These are phyloP conservation scores for Sinotaia quadrata DNA, from an alignment of 2,888 invertebrate genomes.

Conservation along the genomic window DNA sequence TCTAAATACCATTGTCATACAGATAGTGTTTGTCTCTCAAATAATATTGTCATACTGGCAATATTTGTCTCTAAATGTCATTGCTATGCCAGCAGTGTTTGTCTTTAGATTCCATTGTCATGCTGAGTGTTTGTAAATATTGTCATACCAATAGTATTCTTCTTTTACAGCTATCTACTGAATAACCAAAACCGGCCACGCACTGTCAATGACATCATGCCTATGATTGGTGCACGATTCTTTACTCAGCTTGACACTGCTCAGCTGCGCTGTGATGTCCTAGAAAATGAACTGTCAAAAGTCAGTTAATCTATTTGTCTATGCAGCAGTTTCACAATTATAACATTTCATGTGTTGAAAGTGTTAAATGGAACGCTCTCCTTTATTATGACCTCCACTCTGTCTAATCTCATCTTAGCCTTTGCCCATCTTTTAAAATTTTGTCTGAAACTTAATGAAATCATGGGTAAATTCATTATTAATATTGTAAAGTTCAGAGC, in stretches of 20 bases:
- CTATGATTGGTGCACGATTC: slow-evolving; percentile 97
- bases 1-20: too few species aligned
- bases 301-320: slow-evolving; percentile 44
- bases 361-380: too few species aligned
- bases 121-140: neutral
- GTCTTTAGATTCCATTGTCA: too few species aligned
- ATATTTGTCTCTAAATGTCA: neutral
- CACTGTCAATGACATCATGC: slow-evolving; percentile 96
- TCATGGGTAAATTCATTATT: too few species aligned
- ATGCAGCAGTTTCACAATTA: too few species aligned
- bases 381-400: too few species aligned
- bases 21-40: too few species aligned
- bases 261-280: slow-evolving; percentile 87
- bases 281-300: slow-evolving; percentile 91
- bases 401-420: too few species aligned
- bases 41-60: neutral
- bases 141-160: neutral
- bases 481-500: too few species aligned
- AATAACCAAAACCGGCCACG: slow-evolving; percentile 62
- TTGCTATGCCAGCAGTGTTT: neutral
- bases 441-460: too few species aligned
- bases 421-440: too few species aligned
- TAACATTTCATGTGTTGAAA: neutral
- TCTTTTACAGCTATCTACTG: slow-evolving; percentile 60
- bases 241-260: slow-evolving; percentile 95